A percentile compares a stretch with the other conserved stretches of the same genome.
phyloP scores from a whole-genome alignment of 2,113 vertebrate species.

The Odobenus rosmarus region DNA sequence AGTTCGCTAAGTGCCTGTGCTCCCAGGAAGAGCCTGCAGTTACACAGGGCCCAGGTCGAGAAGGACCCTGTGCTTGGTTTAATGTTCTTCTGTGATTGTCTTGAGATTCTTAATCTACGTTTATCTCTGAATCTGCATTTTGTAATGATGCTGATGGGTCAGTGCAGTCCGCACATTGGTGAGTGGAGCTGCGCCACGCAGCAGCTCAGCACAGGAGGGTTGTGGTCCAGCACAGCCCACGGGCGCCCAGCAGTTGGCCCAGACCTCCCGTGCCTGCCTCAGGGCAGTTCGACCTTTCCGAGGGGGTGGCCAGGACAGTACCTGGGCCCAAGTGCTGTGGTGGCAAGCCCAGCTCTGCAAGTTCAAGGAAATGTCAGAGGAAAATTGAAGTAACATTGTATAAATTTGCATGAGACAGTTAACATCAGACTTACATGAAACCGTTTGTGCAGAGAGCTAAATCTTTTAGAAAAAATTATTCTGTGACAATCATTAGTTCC shows the following conservation, averaged over 20 bases:
- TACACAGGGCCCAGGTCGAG: neutral
- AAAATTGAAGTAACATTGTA: neutral
- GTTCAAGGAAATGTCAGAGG: neutral
- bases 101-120: neutral
- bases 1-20: neutral
- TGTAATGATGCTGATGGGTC: neutral
- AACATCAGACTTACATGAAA: neutral
- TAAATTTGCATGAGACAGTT: neutral
- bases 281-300: neutral
- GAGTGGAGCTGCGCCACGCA: rapidly evolving
- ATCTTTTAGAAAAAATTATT: neutral
- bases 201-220: rapidly evolving
- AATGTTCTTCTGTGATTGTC: neutral
- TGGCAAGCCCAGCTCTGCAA: neutral
- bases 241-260: rapidly evolving
- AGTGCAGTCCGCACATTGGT: rapidly evolving
- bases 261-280: rapidly evolving
- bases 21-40: neutral
- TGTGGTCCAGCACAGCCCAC: rapidly evolving
- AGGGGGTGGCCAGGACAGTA: neutral
- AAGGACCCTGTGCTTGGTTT: neutral
- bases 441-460: neutral
- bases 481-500: neutral
- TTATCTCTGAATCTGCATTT: neutral
- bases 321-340: neutral